Evolutionary conservation across 1,140 invertebrate genomes (phyloP), one percentile per base, ranked within the genome.

Genomic region (Lutraria rhynchaena): DNA sequence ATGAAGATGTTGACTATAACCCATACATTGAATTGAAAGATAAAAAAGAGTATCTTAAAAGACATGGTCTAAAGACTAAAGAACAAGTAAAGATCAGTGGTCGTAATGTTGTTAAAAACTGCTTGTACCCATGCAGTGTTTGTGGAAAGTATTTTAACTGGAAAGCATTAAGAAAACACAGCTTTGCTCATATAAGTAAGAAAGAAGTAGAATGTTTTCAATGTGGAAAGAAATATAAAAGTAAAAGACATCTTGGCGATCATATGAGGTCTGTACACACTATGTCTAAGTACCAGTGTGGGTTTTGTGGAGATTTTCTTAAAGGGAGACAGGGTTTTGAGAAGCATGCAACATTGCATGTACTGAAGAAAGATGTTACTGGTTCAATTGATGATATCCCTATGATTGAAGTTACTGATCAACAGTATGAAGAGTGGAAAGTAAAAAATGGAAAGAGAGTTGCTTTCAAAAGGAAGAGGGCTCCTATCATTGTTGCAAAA

Each of bases 241-340:
- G 46, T 35, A 58, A 44, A 17, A 55, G 46, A 31, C 76, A 80
- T 70, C 15, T 80, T 17, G 41, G 57, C 3, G 76, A 80, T 60
- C 76, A 80, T 31, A 70, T 55, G 24, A 24, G 65, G 27, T 44
- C 53, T 57, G 76, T 70, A 31, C 76, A 80, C 49, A 29, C 22
- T 17, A 69, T 41, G 63, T 41, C 31, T 17, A 55, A 49, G 27
- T 70, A 41, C 37, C 3, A 37, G 3, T 80, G 76, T 29, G n/a
- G 37, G 1, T n/a, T 37, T n/a, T 80, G 76, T 46, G 19, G 27
- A 5, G 24, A 37, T 17, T 37, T 60, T 37, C 60, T 80, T 2
- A 58, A 58, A 60, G 46, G 46, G 5, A 55, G 46, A 9, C 60
- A 80, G 24, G 41, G 44, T 35, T 57, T 80, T 70, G 76, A 80